Base-by-base conservation (phyloP, 2,888 invertebrate genomes). In the Philereme transversata region DNA sequence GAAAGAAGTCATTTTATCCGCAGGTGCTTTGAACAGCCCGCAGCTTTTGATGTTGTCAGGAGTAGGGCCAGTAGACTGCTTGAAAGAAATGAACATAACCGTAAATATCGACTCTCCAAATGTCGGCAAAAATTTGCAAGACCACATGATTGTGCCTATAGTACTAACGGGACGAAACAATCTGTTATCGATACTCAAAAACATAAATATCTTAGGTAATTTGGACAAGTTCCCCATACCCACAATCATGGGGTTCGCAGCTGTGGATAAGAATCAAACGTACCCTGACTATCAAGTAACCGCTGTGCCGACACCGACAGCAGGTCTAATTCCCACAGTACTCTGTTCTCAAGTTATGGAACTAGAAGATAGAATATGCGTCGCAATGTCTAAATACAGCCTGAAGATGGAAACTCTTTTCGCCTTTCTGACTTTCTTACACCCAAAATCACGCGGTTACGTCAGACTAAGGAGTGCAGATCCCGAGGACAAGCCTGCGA, bases 11-110 rank as follows among this genome's bases (percentile, higher is more conserved):
- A 45, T 45, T 22, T 45, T 45, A 22, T 45, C 45, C 5, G 45
- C 45, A 83, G 69, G 71, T 83, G 67, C 79, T 9, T 67, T 82
- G 0, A 79, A 78, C 38, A 79, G 76, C 48, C 82, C 84, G n/a
- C 76, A 84, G 64, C 50, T 86, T 8, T 53, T 86, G 8, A 82
- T 86, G 82, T 47, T 81, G 4, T 85, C 84, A 0, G 84, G 85
- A 4, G 71, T 86, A 7, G 85, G 85, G 4, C 84, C 80, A 5
- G 73, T 64, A 10, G 52, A 74, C 0, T 75, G 84, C 68, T 69
- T 85, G 5, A 36, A 64, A 4, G 69, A 75, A 40, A 64, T 74
- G n/a, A 67, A 71, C 7, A 82, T 84, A 7, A 40, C 70, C 9
- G 70, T 76, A 0, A 38, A 79, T 4, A 49, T 75, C 5, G 67